These are phyloP conservation scores for Dusona sp. DNA, from an alignment of 2,888 invertebrate genomes.

Conservation along the genomic window DNA sequence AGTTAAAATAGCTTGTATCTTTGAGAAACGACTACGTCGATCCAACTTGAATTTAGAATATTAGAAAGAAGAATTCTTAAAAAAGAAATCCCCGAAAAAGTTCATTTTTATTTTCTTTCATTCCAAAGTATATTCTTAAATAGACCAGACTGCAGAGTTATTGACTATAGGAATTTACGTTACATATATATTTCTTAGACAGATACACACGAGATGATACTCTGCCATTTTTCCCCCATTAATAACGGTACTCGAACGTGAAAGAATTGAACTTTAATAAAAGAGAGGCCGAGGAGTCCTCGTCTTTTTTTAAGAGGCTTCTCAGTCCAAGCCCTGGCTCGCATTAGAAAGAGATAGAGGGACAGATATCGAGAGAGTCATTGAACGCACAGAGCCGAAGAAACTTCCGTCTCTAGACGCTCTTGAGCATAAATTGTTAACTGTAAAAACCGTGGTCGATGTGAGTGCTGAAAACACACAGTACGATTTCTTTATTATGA, in stretches of 20 bases:
- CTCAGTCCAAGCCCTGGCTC: constrained; percentile 15
- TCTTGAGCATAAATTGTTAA: constrained; percentile 35
- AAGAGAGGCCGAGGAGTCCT: background rate
- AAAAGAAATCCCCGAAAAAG: background rate
- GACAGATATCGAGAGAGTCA: constrained; percentile 39
- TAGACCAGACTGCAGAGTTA: background rate
- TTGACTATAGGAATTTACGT: background rate
- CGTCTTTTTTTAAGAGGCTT: background rate
- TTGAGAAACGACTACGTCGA: too few relatives aligned
- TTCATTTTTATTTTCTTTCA: background rate
- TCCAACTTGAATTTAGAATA: background rate
- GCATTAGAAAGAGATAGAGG: constrained; percentile 17
- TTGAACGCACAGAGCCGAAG: constrained; percentile 18
- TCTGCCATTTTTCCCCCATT: constrained; percentile 21
- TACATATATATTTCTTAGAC: background rate
- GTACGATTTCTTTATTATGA: background rate
- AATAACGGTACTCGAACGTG: constrained; percentile 55
- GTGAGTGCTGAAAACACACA: constrained; percentile 21
- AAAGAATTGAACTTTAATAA: constrained; percentile 53
- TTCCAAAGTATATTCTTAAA: background rate
- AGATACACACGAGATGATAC: background rate
- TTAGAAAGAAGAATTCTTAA: background rate
- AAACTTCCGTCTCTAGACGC: constrained; percentile 29
- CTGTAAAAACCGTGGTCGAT: constrained; percentile 46
- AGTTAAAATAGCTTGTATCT: background rate